Evolutionary conservation across 2,113 vertebrate genomes (phyloP).

Genomic region (Phyllopteryx taeniolatus): DNA sequence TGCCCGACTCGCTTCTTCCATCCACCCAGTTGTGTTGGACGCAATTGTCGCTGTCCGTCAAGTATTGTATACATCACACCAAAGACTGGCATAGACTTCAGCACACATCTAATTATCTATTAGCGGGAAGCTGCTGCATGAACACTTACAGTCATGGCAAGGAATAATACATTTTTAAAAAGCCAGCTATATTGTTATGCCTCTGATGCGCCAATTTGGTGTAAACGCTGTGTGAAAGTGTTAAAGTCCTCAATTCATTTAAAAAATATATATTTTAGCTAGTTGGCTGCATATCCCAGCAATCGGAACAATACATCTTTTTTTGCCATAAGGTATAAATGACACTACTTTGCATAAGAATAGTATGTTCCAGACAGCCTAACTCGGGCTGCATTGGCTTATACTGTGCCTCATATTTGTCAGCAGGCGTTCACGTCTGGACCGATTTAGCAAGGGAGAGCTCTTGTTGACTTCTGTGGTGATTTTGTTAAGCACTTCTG

Average conservation of each 20-base stretch:
- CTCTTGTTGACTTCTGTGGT: slow-evolving; percentile 46
- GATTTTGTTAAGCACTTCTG: slow-evolving; percentile 53
- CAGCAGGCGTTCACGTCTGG: slow-evolving; percentile 30
- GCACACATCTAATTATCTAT: neutral
- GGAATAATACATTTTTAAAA: neutral
- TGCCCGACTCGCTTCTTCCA: neutral
- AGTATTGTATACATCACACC: neutral
- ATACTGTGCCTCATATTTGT: slow-evolving; percentile 13
- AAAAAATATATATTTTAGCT: neutral
- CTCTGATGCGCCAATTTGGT: neutral
- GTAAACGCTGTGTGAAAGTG: neutral
- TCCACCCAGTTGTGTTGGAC: too few relatives aligned
- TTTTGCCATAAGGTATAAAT: neutral
- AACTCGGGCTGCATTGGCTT: neutral
- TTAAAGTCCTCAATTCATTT: neutral
- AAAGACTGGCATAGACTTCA: neutral
- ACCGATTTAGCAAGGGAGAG: slow-evolving; percentile 20
- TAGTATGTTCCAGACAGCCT: neutral
- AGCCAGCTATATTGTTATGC: neutral
- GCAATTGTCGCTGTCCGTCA: neutral
- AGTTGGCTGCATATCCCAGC: neutral
- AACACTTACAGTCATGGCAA: too few relatives aligned
- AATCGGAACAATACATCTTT: neutral
- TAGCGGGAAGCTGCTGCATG: neutral
- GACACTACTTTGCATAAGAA: neutral